A percentile compares a stretch with the other conserved stretches of the same genome.
phyloP scores from a whole-genome alignment of 37 sponge, comb jelly and placozoan genomes.

The Ephydatia muelleri region DNA sequence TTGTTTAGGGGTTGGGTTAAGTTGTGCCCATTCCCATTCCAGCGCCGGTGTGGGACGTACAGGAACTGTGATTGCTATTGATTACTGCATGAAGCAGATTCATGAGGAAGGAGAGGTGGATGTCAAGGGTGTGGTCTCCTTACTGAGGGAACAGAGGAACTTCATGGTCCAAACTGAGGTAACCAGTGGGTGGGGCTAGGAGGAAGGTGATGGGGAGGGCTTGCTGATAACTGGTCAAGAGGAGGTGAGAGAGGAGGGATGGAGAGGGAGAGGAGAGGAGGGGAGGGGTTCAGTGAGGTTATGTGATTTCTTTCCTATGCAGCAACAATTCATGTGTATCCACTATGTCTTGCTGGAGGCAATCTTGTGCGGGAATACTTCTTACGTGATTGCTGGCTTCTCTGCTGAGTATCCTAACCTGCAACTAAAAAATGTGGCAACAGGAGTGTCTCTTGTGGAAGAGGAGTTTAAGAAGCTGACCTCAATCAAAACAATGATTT shows the following conservation, averaged over 20 bases:
- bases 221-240: no score
- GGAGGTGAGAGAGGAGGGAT: no score
- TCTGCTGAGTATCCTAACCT: not conserved
- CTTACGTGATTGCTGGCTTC: slow-evolving; percentile 41
- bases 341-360: slow-evolving; percentile 80
- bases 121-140: slow-evolving; percentile 52
- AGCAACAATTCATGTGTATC: slow-evolving; percentile 79
- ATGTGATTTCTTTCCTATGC: not conserved
- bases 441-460: not conserved
- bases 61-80: slow-evolving; percentile 70
- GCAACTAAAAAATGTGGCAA: not conserved
- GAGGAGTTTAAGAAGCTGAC: slow-evolving; percentile 49
- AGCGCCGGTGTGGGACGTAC: slow-evolving; percentile 87
- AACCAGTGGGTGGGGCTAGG: not conserved
- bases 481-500: slow-evolving; percentile 45
- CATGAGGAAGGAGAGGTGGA: slow-evolving; percentile 45
- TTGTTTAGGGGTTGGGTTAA: no score
- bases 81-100: slow-evolving; percentile 65
- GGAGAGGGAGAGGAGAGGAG: no score
- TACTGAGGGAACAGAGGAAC: slow-evolving; percentile 69
- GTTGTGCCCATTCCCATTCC: slow-evolving; percentile 4
- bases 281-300: no score
- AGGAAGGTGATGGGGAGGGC: no score
- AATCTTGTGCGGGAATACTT: slow-evolving; percentile 69
- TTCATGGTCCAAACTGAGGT: slow-evolving; percentile 83